These are phyloP conservation scores for Lepidocyrtoides sp. DNA, from an alignment of 2,888 invertebrate species.

Conservation along the genomic window DNA sequence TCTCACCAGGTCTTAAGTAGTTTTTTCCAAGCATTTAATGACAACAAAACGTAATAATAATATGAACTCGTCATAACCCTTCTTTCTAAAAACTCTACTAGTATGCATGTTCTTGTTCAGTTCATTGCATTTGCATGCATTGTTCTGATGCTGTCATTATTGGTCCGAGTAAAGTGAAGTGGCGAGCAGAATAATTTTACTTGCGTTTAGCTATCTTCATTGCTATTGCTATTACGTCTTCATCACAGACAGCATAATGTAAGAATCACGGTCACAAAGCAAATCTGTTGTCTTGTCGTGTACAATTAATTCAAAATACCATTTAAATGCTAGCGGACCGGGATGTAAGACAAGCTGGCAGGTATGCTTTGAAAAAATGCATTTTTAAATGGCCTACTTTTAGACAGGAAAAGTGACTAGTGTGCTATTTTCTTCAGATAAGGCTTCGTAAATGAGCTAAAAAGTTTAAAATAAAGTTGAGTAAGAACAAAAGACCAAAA, in stretches of 20 bases:
- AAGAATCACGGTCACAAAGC: no score
- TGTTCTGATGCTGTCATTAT: neutral
- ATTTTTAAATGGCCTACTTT: no score
- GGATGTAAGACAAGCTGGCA: no score
- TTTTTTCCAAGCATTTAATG: slow-evolving; percentile 64
- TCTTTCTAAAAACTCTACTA: neutral
- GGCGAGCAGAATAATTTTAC: neutral
- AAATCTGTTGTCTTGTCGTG: no score
- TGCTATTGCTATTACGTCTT: neutral
- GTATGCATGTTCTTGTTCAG: neutral
- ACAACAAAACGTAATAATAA: slow-evolving; percentile 51
- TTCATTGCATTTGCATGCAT: neutral
- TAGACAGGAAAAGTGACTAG: no score
- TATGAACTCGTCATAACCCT: slow-evolving; percentile 58
- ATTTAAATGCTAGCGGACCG: no score
- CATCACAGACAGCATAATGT: neutral
- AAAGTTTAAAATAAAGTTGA: no score
- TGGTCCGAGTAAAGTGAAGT: neutral
- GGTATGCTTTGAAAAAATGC: no score
- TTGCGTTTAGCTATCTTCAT: slow-evolving; percentile 37
- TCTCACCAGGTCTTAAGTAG: slow-evolving; percentile 58
- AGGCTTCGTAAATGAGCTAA: no score
- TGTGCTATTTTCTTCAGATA: no score
- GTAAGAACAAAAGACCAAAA: no score
- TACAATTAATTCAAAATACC: no score